Evolutionary conservation across 2,113 vertebrate genomes (phyloP), one percentile per base, ranked within the genome.

Genomic region (Amblyopsis rosae): DNA sequence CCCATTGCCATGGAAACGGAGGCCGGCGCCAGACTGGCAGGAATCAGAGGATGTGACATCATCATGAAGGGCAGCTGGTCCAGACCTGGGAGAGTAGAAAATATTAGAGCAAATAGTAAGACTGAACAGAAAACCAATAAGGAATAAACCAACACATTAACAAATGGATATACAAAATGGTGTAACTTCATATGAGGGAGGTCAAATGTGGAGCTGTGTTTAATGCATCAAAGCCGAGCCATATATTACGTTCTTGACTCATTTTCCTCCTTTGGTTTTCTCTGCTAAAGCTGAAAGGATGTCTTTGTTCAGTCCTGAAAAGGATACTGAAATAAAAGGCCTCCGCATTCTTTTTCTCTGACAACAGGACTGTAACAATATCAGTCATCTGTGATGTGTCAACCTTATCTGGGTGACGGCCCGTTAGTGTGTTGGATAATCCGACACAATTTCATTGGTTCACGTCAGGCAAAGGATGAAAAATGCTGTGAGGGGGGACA

Each of bases 1-100:
- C 95, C 97, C 96, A 99, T 99, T 0, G 98, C 97, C 98, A 99
- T 99, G 6, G 98, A 97, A 90, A 99, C 96, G 62, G 98, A 99
- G 45, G 97, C 97, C 79, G 96, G 96, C 87, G 96, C 96, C 94
- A 99, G 94, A 91, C 95, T 97, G 89, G 96, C 98, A 6, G 98
- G 98, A 83, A 99, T 98, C 85, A 99, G 92, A 0, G 97, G 98
- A 86, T 99, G 98, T 82, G 98, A 96, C 97, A 99, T 99, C 98
- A 99, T 99, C 98, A 99, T 98, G 86, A 99, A 98, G 80, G 98
- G 98, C 85, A 98, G 94, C 86, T 99, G 95, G 82, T 99, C 97
- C 93, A 99, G 80, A 83, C 97, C 98, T 98, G 76, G 19, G 59
- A 60, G 45, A 47, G 46, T 17, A 56, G 12, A 50, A 48, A 33